Evolutionary conservation across 2,888 invertebrate genomes (phyloP).

Genomic region (Monochamus alternatus): DNA sequence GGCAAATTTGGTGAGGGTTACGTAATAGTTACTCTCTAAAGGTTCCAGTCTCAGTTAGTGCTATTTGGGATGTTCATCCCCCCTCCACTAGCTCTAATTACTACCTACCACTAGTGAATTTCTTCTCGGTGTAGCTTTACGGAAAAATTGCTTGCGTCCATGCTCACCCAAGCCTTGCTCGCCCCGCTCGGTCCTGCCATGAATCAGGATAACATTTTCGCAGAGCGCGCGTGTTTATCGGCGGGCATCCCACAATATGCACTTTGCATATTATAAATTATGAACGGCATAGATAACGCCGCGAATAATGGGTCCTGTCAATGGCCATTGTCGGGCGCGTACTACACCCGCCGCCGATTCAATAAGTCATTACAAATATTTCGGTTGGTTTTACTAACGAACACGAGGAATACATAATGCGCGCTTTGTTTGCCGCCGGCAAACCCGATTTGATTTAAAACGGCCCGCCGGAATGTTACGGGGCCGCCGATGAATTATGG

Average conservation of each 20-base stretch:
- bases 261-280: conserved; percentile 63
- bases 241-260: conserved; percentile 58
- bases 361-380: conserved; percentile 53
- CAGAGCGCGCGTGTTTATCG: conserved; percentile 54
- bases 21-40: too few species aligned
- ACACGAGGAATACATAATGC: conserved; percentile 46
- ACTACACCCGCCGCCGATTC: conserved; percentile 39
- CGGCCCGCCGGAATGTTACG: conserved; percentile 22
- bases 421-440: conserved; percentile 39
- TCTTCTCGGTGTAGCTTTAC: too few species aligned
- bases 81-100: too few species aligned
- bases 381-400: conserved; percentile 50
- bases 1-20: too few species aligned
- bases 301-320: conserved; percentile 61
- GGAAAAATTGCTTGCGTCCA: not conserved
- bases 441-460: conserved; percentile 33
- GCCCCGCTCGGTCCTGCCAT: conserved; percentile 35
- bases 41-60: too few species aligned
- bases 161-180: not conserved
- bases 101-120: too few species aligned
- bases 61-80: too few species aligned
- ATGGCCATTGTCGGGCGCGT: conserved; percentile 57
- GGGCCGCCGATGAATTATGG: conserved; percentile 32
- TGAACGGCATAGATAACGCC: conserved; percentile 57
- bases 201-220: conserved; percentile 56